These are phyloP conservation scores for Drosophila sucinea DNA, from an alignment of 1,140 invertebrate genomes.

Conservation along the genomic window DNA sequence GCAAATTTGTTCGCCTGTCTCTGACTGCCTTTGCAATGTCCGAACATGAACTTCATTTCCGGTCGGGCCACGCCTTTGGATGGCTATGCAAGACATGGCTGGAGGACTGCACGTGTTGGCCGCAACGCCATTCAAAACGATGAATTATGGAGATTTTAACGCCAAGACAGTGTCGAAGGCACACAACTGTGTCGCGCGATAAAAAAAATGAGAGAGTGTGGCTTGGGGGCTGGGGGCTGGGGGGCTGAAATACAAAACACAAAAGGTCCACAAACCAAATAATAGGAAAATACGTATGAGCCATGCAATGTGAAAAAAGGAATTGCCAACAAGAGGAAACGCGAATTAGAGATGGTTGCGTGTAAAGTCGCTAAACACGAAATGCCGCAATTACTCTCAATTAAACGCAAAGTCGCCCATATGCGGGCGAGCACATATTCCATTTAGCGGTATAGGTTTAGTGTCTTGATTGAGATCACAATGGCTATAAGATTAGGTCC, in stretches of 20 bases:
- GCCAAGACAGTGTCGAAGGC: slow-evolving; percentile 51
- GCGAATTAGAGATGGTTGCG: not conserved
- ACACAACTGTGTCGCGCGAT: slow-evolving; percentile 34
- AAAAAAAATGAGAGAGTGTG: slow-evolving; percentile 14
- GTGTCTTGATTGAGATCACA: too few species aligned
- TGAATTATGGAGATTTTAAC: slow-evolving; percentile 80
- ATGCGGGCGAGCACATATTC: too few species aligned
- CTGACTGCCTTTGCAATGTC: slow-evolving; percentile 51
- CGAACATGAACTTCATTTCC: slow-evolving; percentile 73
- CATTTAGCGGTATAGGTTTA: too few species aligned
- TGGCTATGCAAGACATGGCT: slow-evolving; percentile 29
- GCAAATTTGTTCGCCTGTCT: slow-evolving; percentile 40
- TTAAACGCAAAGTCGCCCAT: not conserved
- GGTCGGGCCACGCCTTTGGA: slow-evolving; percentile 38
- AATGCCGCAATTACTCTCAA: not conserved
- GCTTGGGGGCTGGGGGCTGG: not conserved
- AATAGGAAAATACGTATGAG: slow-evolving; percentile 19
- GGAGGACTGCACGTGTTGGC: slow-evolving; percentile 33
- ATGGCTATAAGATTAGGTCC: too few species aligned
- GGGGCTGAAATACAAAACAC: slow-evolving; percentile 35
- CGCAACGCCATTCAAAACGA: slow-evolving; percentile 63
- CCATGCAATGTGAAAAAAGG: not conserved
- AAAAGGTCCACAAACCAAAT: slow-evolving; percentile 35
- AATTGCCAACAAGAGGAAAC: not conserved
- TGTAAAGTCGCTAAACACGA: not conserved